phyloP scores from a whole-genome alignment of 2,797 vertebrate genomes.

The Hydrocynus forskahlii region DNA sequence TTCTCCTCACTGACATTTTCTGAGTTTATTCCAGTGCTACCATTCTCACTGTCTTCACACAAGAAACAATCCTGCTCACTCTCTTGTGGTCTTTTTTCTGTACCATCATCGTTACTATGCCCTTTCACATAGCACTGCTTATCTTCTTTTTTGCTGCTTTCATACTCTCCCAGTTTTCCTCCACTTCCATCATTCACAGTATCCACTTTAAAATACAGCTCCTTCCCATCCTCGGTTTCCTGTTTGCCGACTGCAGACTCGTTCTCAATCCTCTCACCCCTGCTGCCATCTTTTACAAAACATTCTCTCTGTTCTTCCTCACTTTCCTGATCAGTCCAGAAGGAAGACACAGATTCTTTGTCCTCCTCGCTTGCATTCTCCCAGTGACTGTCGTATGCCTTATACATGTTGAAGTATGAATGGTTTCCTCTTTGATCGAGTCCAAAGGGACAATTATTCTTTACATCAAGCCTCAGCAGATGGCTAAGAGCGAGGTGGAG shows the following conservation, averaged over 20 bases:
- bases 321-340: conserved; percentile 72
- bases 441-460: not conserved
- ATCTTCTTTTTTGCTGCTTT: not conserved
- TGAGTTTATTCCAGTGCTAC: not conserved
- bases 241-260: not conserved
- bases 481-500: conserved; percentile 52
- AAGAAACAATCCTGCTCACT: not conserved
- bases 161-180: conserved; percentile 7
- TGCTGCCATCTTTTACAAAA: conserved; percentile 24
- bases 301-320: conserved; percentile 52
- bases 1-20: conserved; percentile 19
- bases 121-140: not conserved
- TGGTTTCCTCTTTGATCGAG: not conserved
- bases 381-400: conserved; percentile 49
- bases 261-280: not conserved
- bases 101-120: not conserved
- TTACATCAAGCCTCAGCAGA: conserved; percentile 36
- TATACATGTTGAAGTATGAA: conserved; percentile 63
- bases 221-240: conserved; percentile 2
- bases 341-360: conserved; percentile 67
- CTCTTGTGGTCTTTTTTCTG: conserved; percentile 8
- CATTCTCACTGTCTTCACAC: conserved; percentile 4
- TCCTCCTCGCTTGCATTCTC: conserved; percentile 57
- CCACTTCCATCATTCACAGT: not conserved
- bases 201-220: not conserved